Percentiles rank a stretch among this genome's conserved stretches.
phyloP scores from a whole-genome alignment of 37 sponge, comb jelly and placozoan genomes.

The Petrosia ficiformis region DNA sequence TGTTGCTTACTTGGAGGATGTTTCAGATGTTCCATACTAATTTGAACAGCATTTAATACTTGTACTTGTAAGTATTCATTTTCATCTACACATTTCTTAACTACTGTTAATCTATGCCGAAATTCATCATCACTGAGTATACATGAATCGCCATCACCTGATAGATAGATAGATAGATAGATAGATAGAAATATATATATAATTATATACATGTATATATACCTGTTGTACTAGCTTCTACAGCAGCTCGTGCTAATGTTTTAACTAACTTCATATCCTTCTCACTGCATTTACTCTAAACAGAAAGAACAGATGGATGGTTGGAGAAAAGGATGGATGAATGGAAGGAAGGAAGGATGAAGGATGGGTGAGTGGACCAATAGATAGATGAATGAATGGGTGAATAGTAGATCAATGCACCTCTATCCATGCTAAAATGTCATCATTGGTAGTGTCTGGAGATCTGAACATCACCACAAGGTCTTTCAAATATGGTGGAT shows the following conservation, averaged over 20 bases:
- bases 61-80: slow-evolving; percentile 15
- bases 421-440: slow-evolving; percentile 39
- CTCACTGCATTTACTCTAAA: too few species aligned
- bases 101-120: slow-evolving; percentile 5
- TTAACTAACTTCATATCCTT: too few species aligned
- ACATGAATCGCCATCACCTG: slow-evolving; percentile 35
- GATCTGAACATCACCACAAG: slow-evolving; percentile 16
- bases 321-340: too few species aligned
- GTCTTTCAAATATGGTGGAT: background rate
- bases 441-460: slow-evolving; percentile 30
- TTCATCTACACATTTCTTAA: slow-evolving; percentile 33
- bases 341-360: too few species aligned
- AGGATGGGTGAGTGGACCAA: too few species aligned
- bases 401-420: too few species aligned
- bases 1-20: slow-evolving; percentile 52
- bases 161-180: background rate
- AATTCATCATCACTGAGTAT: slow-evolving; percentile 34
- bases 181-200: background rate
- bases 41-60: slow-evolving; percentile 51
- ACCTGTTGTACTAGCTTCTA: slow-evolving; percentile 35
- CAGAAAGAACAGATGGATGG: too few species aligned
- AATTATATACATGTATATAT: slow-evolving; percentile 3
- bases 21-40: slow-evolving; percentile 14
- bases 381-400: too few species aligned
- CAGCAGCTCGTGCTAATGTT: slow-evolving; percentile 25